Conservation (phyloP, 2,797 vertebrate species). For the Anas capensis region DNA sequence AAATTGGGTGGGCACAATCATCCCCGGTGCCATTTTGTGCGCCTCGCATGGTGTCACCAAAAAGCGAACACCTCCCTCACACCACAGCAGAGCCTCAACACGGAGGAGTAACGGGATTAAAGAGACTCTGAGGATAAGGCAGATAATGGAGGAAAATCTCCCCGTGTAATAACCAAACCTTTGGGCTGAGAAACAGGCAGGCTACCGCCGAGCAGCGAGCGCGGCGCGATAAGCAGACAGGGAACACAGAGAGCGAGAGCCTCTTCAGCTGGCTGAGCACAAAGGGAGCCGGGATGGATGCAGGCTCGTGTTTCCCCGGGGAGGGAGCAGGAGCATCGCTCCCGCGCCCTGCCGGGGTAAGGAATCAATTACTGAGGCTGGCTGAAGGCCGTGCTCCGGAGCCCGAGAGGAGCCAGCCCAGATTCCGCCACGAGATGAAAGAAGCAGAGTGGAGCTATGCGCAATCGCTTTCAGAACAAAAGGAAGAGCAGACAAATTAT, state of each 20-base stretch:
- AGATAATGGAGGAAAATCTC: slow-evolving; percentile 33
- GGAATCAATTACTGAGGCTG: slow-evolving; percentile 67
- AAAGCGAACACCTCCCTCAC: not conserved
- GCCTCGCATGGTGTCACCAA: not conserved
- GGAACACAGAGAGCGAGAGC: not conserved
- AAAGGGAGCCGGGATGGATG: slow-evolving; percentile 60
- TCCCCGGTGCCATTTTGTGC: not conserved
- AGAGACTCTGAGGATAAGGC: not conserved
- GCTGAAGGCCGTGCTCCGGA: slow-evolving; percentile 53
- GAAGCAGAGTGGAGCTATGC: not conserved
- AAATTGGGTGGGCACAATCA: not conserved
- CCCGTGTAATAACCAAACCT: not conserved
- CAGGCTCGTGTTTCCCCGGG: slow-evolving; percentile 20
- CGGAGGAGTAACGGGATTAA: slow-evolving; percentile 1
- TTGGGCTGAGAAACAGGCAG: not conserved
- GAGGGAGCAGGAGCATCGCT: slow-evolving; percentile 27
- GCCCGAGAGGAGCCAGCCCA: slow-evolving; percentile 55
- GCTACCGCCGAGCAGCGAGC: not conserved
- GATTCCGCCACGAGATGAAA: slow-evolving; percentile 60
- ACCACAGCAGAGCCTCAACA: not conserved
- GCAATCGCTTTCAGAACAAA: slow-evolving; percentile 40
- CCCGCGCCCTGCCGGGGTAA: slow-evolving; percentile 27
- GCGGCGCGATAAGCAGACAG: not conserved
- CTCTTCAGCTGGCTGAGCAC: slow-evolving; percentile 58
- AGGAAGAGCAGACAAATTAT: slow-evolving; percentile 44